Evolutionary conservation across 2,888 invertebrate genomes (phyloP), one percentile per base, ranked within the genome.

Genomic region (Caenorhabditis afra): DNA sequence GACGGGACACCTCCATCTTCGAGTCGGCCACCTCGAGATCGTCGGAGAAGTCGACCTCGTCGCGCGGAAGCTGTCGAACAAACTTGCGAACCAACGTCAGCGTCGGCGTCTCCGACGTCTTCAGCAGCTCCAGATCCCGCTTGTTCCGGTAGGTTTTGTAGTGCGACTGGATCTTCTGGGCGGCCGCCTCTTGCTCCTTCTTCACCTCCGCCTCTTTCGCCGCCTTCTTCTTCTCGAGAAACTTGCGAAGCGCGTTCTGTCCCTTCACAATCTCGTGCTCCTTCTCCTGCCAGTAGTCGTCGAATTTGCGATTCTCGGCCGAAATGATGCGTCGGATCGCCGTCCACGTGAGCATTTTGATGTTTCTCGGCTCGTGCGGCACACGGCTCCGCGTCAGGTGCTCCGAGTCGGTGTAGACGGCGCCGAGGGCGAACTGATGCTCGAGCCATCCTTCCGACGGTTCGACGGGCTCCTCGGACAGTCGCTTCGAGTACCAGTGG

Each of bases 1-100:
- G 93, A 87, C 94, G 93, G 0, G 94, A 94, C 2, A 94, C 94
- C 89, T 94, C 93, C 49, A 93, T 93, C 87, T 94, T 93, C 23
- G 94, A 90, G 68, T 93, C 91, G 91, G 93, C 91, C 23, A 92
- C 86, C 73, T 91, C 91, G 90, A 88, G 57, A 45, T 86, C 82
- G 37, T 83, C 83, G 10, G 70, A 62, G 18, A 83, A 68, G 23
- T 83, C 83, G 3, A 80, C 79, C 62, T 84, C 84, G 22, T 75
- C 66, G 45, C 80, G 78, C 37, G 73, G 76, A 44, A 84, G 62
- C 18, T 79, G 75, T 3, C 81, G 75, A 23, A 94, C 93, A 91
- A 94, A 94, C 86, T 81, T 85, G 93, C 87, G 80, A 14, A 88
- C 86, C 52, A 85, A 55, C 4, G 76, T 47, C 29, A 89, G 81